Percentiles rank a stretch among this genome's conserved stretches.
Conservation (phyloP, 2,888 invertebrate genomes). For the Eurois occulta region DNA sequence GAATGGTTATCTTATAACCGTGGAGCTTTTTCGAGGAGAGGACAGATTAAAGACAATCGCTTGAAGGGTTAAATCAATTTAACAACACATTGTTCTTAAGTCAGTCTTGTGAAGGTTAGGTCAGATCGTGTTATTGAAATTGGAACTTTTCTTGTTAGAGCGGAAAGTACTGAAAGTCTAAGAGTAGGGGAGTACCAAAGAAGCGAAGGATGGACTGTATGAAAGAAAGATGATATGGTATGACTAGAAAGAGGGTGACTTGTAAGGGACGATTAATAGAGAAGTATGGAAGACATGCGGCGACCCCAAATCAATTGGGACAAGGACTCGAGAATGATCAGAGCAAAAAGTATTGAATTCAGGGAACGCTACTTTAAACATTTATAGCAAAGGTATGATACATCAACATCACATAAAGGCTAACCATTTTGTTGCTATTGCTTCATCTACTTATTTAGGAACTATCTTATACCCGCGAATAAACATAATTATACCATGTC, state of each 20-base stretch:
- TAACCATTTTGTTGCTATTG: not conserved
- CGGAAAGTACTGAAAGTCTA: not conserved
- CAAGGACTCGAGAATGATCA: not conserved
- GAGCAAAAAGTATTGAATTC: not conserved
- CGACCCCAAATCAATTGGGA: not conserved
- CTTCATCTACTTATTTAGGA: not conserved
- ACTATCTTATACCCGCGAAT: not conserved
- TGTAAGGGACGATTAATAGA: not conserved
- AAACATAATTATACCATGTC: not conserved
- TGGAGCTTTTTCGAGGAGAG: not conserved
- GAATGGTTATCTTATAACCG: not conserved
- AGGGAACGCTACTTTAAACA: not conserved
- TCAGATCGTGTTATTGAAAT: not conserved
- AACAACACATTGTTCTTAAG: not conserved
- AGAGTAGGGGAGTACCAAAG: not conserved
- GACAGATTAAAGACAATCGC: not conserved
- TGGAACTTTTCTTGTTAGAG: not conserved
- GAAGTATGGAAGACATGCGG: not conserved
- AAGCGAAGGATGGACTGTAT: not conserved
- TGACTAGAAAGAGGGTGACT: not conserved
- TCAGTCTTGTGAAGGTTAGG: not conserved
- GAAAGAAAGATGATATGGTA: not conserved
- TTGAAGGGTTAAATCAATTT: not conserved
- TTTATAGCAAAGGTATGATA: not conserved
- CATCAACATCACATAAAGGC: not conserved